Evolutionary conservation across 2,888 invertebrate genomes (phyloP).

Genomic region (Drosophila acutilabella): DNA sequence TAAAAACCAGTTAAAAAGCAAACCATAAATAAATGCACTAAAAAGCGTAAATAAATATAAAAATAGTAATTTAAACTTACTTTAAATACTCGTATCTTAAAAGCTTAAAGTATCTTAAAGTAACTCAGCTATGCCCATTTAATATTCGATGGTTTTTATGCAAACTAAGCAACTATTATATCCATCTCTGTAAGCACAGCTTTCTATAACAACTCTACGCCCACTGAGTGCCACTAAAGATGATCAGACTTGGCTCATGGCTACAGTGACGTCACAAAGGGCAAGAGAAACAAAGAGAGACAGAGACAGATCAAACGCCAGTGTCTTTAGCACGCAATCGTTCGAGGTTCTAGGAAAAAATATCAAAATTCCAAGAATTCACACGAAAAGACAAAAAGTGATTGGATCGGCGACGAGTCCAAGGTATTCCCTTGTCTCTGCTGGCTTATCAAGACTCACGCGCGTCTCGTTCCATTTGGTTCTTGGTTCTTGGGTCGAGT

Average conservation of each 20-base stretch:
- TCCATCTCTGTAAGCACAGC: conserved; percentile 2
- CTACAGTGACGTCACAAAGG: conserved; percentile 61
- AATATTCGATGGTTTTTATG: conserved; percentile 5
- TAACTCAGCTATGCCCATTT: not conserved
- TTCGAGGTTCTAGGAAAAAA: conserved; percentile 82
- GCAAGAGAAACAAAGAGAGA: not conserved
- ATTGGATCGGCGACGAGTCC: conserved; percentile 43
- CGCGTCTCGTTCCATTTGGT: conserved; percentile 78
- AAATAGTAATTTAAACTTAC: not conserved
- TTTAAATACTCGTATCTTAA: not conserved
- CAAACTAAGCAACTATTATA: not conserved
- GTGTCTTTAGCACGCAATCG: conserved; percentile 31
- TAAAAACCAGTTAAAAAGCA: not conserved
- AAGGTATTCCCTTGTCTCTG: conserved; percentile 83
- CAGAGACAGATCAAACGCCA: conserved; percentile 3
- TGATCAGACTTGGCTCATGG: not conserved
- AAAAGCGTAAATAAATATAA: not conserved
- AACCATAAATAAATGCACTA: not conserved
- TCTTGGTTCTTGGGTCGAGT: conserved; percentile 36
- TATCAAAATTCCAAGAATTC: conserved; percentile 83
- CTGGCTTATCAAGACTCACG: conserved; percentile 77
- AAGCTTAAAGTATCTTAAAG: not conserved
- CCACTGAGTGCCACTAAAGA: conserved; percentile 13
- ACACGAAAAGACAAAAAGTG: conserved; percentile 76
- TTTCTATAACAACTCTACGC: conserved; percentile 16